A percentile compares a stretch with the other conserved stretches of the same genome.
phyloP scores from a whole-genome alignment of 2,113 vertebrate genomes.

The Rafetus swinhoei region DNA sequence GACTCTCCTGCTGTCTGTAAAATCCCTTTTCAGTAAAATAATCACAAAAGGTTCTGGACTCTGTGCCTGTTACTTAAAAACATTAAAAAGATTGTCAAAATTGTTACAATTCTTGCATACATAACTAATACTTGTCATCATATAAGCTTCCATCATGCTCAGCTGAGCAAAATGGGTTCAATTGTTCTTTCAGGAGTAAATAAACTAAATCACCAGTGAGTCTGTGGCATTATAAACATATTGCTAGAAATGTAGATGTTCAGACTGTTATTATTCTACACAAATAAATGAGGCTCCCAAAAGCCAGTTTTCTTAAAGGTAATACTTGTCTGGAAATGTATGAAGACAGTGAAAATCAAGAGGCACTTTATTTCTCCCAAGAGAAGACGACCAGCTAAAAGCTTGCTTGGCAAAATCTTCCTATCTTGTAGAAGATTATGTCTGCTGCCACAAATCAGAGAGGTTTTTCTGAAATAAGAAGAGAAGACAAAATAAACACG shows the following conservation, averaged over 20 bases:
- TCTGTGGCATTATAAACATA: neutral
- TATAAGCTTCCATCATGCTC: conserved; percentile 39
- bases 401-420: neutral
- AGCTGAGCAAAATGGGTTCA: conserved; percentile 2
- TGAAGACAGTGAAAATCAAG: neutral
- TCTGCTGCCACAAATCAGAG: conserved; percentile 58
- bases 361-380: neutral
- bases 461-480: conserved; percentile 51
- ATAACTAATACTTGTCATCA: conserved; percentile 14
- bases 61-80: conserved; percentile 11
- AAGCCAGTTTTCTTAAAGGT: neutral
- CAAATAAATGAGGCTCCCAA: neutral
- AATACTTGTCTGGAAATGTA: neutral
- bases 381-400: neutral
- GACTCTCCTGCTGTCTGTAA: neutral
- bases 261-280: neutral
- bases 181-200: neutral
- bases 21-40: conserved; percentile 1
- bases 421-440: neutral
- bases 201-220: neutral
- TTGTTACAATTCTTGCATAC: neutral
- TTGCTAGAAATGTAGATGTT: neutral
- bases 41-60: neutral
- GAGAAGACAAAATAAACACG: conserved; percentile 76
- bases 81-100: neutral